A percentile compares a stretch with the other conserved stretches of the same genome.
Conservation (phyloP, 1,140 invertebrate genomes). For the Cecropterus lyciades region DNA sequence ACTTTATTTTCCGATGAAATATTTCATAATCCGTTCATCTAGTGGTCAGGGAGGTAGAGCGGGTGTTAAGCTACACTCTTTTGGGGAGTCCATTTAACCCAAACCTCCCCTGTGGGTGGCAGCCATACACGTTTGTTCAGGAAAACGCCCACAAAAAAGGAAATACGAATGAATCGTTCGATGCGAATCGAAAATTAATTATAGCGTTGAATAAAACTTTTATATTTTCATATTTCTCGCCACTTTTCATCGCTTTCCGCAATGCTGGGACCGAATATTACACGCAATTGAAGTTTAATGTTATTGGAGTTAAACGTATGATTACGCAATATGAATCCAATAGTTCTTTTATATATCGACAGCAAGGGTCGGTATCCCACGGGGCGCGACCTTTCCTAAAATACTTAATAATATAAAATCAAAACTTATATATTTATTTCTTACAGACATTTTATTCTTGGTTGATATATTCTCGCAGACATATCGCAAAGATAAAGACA, state of each 20-base stretch:
- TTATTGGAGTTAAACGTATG: constrained; percentile 18
- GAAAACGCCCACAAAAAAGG: constrained; percentile 55
- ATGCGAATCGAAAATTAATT: constrained; percentile 75
- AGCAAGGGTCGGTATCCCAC: too few species aligned
- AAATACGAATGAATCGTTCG: constrained; percentile 44
- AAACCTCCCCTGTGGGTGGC: constrained; percentile 37
- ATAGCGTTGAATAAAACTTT: constrained; percentile 54
- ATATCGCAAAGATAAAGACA: too few species aligned
- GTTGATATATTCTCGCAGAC: too few species aligned
- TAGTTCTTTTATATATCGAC: too few species aligned
- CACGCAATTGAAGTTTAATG: constrained; percentile 28
- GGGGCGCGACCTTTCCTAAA: too few species aligned
- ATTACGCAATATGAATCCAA: background rate
- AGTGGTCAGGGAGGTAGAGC: constrained; percentile 56
- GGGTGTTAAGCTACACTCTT: constrained; percentile 43
- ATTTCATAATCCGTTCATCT: constrained; percentile 71
- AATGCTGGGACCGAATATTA: constrained; percentile 22
- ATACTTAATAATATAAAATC: too few species aligned
- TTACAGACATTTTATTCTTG: too few species aligned
- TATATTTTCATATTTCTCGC: constrained; percentile 29
- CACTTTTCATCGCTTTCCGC: constrained; percentile 21
- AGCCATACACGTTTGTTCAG: constrained; percentile 63
- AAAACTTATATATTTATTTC: too few species aligned
- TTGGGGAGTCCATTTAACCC: constrained; percentile 57
- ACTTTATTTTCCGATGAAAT: constrained; percentile 51